phyloP scores from a whole-genome alignment of 2,113 vertebrate species.

The Ramphastos sulfuratus region DNA sequence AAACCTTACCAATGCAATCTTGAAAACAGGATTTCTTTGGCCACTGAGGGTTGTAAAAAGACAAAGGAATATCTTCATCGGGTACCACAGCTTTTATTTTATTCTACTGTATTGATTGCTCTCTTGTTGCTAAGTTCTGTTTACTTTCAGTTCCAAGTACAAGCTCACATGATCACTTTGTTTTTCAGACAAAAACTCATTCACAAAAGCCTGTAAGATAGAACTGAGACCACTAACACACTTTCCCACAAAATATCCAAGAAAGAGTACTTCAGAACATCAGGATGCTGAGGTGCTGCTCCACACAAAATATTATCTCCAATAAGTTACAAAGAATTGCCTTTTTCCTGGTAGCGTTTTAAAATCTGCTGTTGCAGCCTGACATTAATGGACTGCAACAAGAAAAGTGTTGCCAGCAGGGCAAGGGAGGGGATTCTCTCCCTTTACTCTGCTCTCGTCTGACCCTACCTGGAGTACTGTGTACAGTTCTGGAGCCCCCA shows the following conservation, averaged over 20 bases:
- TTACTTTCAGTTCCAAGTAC: background rate
- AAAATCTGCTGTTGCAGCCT: background rate
- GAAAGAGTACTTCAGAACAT: background rate
- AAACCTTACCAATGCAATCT: background rate
- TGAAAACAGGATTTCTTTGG: background rate
- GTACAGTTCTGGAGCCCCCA: too few species aligned
- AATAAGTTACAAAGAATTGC: background rate
- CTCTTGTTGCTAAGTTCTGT: background rate
- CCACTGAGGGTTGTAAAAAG: background rate
- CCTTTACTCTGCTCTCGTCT: too few species aligned
- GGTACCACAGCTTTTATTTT: background rate
- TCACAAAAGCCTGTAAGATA: background rate
- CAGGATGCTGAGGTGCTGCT: background rate
- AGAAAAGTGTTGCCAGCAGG: too few species aligned
- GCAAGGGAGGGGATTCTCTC: too few species aligned
- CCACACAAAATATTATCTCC: background rate
- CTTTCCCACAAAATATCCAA: background rate
- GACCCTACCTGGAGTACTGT: too few species aligned
- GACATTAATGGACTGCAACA: background rate
- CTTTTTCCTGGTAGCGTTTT: background rate
- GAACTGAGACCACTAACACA: background rate
- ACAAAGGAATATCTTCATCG: background rate
- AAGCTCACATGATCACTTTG: background rate
- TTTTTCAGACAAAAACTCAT: background rate
- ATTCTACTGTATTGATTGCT: background rate